These are phyloP conservation scores for Falco peregrinus DNA, from an alignment of 2,797 vertebrate species.

Conservation along the genomic window DNA sequence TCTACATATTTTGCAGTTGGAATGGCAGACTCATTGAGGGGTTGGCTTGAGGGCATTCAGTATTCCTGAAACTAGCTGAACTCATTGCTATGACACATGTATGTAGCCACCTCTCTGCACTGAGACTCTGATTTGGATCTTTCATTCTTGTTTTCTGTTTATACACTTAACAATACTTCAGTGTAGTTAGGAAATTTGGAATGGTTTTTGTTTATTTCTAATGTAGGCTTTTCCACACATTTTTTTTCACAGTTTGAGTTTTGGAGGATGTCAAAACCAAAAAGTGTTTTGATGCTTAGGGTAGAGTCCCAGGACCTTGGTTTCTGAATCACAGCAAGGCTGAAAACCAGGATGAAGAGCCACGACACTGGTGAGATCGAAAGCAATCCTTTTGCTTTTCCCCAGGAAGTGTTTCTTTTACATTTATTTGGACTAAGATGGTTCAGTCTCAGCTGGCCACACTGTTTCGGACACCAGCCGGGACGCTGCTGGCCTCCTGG, in stretches of 20 bases:
- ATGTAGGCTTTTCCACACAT: not conserved
- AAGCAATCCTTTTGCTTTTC: not conserved
- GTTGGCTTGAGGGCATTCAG: not conserved
- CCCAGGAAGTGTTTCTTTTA: not conserved
- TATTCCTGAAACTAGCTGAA: not conserved
- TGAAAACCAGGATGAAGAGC: not conserved
- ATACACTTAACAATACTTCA: not conserved
- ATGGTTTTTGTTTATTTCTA: not conserved
- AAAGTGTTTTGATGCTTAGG: not conserved
- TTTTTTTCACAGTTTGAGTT: not conserved
- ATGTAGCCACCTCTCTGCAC: not conserved
- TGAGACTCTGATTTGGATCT: not conserved
- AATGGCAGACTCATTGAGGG: not conserved
- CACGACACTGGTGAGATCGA: not conserved
- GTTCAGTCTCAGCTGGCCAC: not conserved
- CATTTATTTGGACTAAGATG: not conserved
- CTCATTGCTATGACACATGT: fast-evolving
- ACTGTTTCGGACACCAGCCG: too few species aligned
- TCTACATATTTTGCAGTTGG: not conserved
- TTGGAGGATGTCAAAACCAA: not conserved
- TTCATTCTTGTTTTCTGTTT: not conserved
- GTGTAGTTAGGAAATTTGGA: not conserved
- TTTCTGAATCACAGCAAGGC: not conserved
- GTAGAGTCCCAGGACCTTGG: not conserved
- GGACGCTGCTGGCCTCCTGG: too few species aligned